Percentiles rank a stretch among this genome's conserved stretches.
Conservation (phyloP, 2,797 vertebrate genomes). For the Prionace glauca region DNA sequence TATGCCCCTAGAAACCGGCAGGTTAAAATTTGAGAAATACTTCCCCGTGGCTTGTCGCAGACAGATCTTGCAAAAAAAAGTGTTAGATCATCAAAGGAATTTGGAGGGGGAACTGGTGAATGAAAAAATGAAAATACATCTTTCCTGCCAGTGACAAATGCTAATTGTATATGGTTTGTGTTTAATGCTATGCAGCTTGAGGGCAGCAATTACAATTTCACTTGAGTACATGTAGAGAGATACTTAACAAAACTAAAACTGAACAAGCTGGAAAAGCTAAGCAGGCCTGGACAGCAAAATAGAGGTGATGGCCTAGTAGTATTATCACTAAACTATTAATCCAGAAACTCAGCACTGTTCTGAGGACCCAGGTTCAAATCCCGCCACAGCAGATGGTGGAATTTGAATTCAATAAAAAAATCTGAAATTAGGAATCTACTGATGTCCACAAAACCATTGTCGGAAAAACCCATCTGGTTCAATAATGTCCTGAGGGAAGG, state of each 20-base stretch:
- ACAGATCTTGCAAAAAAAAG: neutral
- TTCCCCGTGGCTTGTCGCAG: neutral
- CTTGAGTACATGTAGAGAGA: neutral
- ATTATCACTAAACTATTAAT: too few species aligned
- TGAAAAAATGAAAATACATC: neutral
- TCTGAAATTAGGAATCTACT: too few species aligned
- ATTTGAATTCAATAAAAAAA: too few species aligned
- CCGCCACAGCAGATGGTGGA: too few species aligned
- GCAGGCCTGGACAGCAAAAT: too few species aligned
- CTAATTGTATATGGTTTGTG: neutral
- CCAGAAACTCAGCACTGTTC: too few species aligned
- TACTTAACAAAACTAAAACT: neutral
- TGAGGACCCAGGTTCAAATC: too few species aligned
- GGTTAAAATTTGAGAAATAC: neutral
- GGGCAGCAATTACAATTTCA: neutral
- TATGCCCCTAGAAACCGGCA: neutral
- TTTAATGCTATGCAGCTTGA: neutral
- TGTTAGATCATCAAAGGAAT: neutral
- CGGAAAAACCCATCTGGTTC: too few species aligned
- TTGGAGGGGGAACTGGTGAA: neutral
- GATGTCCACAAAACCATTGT: too few species aligned
- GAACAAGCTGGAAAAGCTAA: too few species aligned
- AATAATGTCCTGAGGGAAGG: too few species aligned
- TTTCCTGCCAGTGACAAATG: neutral
- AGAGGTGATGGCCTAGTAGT: too few species aligned